phyloP scores from a whole-genome alignment of 2,113 vertebrate genomes.

The Megaptera novaeangliae region DNA sequence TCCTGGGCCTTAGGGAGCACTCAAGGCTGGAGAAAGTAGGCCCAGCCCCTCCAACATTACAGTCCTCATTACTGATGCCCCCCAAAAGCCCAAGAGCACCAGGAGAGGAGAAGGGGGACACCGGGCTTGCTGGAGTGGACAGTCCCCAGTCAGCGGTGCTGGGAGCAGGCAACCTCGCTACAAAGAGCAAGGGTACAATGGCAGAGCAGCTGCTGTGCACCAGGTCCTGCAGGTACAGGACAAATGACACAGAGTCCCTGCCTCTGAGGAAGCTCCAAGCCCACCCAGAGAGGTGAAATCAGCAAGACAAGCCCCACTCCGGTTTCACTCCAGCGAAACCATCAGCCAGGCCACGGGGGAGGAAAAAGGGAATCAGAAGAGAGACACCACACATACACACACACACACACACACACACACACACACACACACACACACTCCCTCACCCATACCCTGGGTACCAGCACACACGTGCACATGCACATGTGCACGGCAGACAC shows the following conservation, averaged over 20 bases:
- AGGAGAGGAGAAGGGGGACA: not conserved
- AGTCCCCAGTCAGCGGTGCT: not conserved
- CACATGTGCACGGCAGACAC: not conserved
- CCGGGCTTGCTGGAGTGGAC: not conserved
- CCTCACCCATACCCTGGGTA: not conserved
- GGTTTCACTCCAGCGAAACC: not conserved
- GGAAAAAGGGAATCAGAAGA: not conserved
- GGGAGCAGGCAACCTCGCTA: not conserved
- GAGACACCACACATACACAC: not conserved
- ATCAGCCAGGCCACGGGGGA: not conserved
- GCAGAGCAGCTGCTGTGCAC: not conserved
- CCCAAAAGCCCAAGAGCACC: not conserved
- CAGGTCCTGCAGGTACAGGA: no score
- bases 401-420: not conserved
- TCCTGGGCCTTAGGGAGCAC: not conserved
- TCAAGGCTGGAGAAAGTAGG: not conserved
- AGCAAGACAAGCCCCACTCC: not conserved
- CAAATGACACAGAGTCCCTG: not conserved
- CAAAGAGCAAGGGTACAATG: fast-evolving
- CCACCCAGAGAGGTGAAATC: not conserved
- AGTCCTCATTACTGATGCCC: not conserved
- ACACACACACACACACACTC: not conserved
- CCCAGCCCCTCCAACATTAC: not conserved
- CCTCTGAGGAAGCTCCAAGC: not conserved
- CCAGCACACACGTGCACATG: no score